Percentiles rank a stretch among this genome's conserved stretches.
Conservation (phyloP, 1,140 invertebrate genomes). For the Aphaenogaster floridana region DNA sequence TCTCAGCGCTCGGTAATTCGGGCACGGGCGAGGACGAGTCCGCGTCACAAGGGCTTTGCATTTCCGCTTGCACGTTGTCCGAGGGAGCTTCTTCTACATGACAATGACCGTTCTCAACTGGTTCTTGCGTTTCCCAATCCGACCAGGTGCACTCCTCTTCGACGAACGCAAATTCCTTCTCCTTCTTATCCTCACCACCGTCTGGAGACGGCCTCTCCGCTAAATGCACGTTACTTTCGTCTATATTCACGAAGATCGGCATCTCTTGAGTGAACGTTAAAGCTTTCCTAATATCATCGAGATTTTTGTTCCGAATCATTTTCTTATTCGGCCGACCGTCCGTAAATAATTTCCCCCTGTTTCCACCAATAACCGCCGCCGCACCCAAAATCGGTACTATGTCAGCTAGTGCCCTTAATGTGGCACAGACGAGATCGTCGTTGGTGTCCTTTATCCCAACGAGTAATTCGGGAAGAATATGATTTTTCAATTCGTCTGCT, state of each 20-base stretch:
- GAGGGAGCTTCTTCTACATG: neutral
- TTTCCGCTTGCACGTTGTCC: neutral
- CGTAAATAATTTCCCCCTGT: conserved; percentile 92
- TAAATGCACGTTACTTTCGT: conserved; percentile 81
- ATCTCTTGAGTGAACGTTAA: conserved; percentile 16
- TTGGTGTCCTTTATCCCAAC: conserved; percentile 94
- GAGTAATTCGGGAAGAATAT: conserved; percentile 93
- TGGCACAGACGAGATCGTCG: conserved; percentile 92
- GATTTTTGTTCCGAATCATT: conserved; percentile 34
- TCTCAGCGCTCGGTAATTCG: conserved; percentile 37
- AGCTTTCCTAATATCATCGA: conserved; percentile 3
- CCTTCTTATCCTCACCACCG: conserved; percentile 91
- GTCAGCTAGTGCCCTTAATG: conserved; percentile 92
- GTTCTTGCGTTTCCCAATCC: conserved; percentile 91
- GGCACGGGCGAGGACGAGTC: neutral
- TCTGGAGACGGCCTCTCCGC: conserved; percentile 93
- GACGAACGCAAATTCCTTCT: conserved; percentile 84
- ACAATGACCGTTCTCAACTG: conserved; percentile 7
- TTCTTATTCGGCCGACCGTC: conserved; percentile 91
- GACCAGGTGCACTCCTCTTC: conserved; percentile 90
- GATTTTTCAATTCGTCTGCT: conserved; percentile 90
- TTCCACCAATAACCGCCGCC: conserved; percentile 93
- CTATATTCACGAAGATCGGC: conserved; percentile 22
- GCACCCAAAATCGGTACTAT: conserved; percentile 94
- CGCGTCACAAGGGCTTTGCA: neutral